Conservation (phyloP, 1,140 invertebrate species). For the Platyura marginata region DNA sequence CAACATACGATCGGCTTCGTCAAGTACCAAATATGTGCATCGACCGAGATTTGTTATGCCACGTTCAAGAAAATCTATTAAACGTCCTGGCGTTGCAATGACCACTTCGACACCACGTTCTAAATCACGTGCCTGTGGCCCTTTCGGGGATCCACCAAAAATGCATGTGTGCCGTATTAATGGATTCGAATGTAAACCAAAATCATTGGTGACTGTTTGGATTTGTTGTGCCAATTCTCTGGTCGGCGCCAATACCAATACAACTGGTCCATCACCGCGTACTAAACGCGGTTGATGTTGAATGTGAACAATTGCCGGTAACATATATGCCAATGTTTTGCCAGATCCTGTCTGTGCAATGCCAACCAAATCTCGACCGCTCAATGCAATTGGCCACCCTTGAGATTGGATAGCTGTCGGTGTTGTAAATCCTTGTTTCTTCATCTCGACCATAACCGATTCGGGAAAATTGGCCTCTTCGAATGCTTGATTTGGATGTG, state of each 20-base stretch:
- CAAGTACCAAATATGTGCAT: constrained; percentile 90
- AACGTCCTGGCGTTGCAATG: constrained; percentile 88
- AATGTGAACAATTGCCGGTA: constrained; percentile 58
- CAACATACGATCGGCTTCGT: constrained; percentile 81
- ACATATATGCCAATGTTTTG: constrained; percentile 76
- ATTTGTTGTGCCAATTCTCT: constrained; percentile 96
- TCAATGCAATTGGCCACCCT: constrained; percentile 85
- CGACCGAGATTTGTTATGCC: constrained; percentile 76
- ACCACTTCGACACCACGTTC: constrained; percentile 83
- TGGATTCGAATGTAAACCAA: constrained; percentile 53
- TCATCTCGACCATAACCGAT: constrained; percentile 57
- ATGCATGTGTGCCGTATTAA: constrained; percentile 83
- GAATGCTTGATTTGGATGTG: constrained; percentile 71
- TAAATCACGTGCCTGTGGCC: constrained; percentile 79
- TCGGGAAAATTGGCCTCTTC: constrained; percentile 80
- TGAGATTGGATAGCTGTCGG: constrained; percentile 79
- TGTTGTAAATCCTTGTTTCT: constrained; percentile 63
- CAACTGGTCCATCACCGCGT: constrained; percentile 80
- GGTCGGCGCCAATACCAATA: constrained; percentile 85
- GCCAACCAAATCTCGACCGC: constrained; percentile 79
- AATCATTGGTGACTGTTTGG: constrained; percentile 82
- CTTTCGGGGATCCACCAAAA: constrained; percentile 93
- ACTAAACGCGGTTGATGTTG: constrained; percentile 46
- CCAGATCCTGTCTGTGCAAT: constrained; percentile 92
- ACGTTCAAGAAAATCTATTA: constrained; percentile 93